Percentiles rank a stretch among this genome's conserved stretches.
Evolutionary conservation across 2,113 vertebrate genomes (phyloP).

Genomic region (Gulo gulo): DNA sequence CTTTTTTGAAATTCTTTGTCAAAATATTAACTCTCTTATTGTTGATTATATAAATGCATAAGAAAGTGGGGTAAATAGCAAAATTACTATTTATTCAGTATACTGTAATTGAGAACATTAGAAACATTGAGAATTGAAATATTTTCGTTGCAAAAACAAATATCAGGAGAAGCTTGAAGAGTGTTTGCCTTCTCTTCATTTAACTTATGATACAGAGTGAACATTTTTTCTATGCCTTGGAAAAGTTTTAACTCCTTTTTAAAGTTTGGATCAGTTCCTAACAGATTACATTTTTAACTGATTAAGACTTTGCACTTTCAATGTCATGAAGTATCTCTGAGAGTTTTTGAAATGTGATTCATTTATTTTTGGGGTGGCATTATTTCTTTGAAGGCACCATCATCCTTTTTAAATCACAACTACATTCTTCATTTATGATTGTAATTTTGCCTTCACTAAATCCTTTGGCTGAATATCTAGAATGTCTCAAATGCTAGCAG

Average conservation of each 20-base stretch:
- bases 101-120: not conserved
- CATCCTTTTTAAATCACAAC: not conserved
- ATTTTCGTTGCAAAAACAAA: conserved; percentile 11
- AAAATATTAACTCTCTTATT: not conserved
- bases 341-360: not conserved
- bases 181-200: not conserved
- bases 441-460: not conserved
- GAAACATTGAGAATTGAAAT: not conserved
- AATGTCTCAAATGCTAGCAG: not conserved
- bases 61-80: not conserved
- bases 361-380: not conserved
- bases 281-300: not conserved
- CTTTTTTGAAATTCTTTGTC: not conserved
- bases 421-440: not conserved
- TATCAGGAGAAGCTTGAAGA: not conserved
- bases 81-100: not conserved
- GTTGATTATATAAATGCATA: not conserved
- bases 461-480: not conserved
- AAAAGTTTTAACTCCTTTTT: not conserved
- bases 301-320: not conserved
- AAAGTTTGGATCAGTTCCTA: not conserved
- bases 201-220: not conserved
- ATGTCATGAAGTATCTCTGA: not conserved
- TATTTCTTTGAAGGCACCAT: not conserved
- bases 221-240: not conserved